phyloP scores from a whole-genome alignment of 2,797 vertebrate genomes.

The Discoglossus pictus region DNA sequence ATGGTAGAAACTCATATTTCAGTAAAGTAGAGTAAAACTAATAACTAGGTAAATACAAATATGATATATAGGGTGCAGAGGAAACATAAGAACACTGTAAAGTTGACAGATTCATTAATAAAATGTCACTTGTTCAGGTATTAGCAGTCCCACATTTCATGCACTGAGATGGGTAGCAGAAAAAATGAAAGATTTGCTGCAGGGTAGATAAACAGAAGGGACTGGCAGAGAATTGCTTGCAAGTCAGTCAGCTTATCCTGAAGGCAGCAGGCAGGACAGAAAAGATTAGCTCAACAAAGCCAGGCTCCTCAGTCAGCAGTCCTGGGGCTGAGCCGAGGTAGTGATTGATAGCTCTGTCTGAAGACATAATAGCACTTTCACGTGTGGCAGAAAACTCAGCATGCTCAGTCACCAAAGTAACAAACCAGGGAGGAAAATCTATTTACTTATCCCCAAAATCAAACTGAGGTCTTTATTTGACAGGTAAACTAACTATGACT shows the following conservation, averaged over 20 bases:
- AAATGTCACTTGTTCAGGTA: background rate
- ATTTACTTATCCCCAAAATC: too few relatives aligned
- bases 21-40: too few relatives aligned
- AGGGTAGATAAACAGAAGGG: conserved; percentile 29
- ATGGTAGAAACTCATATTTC: too few relatives aligned
- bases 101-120: background rate
- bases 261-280: conserved; percentile 34
- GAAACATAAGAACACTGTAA: too few relatives aligned
- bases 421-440: background rate
- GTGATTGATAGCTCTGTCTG: conserved; percentile 39
- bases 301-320: conserved; percentile 40
- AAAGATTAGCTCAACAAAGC: conserved; percentile 34
- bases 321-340: conserved; percentile 21
- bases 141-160: background rate
- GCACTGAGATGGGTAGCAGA: background rate
- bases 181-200: background rate
- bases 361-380: conserved; percentile 19
- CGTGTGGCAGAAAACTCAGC: conserved; percentile 5
- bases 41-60: too few relatives aligned
- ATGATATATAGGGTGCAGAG: too few relatives aligned
- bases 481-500: too few relatives aligned
- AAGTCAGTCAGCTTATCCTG: conserved; percentile 36
- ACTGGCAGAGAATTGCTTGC: conserved; percentile 8
- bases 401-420: background rate
- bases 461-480: too few relatives aligned